Base-by-base conservation (phyloP, 2,113 vertebrate species). In the Sceloporus tristichus region DNA sequence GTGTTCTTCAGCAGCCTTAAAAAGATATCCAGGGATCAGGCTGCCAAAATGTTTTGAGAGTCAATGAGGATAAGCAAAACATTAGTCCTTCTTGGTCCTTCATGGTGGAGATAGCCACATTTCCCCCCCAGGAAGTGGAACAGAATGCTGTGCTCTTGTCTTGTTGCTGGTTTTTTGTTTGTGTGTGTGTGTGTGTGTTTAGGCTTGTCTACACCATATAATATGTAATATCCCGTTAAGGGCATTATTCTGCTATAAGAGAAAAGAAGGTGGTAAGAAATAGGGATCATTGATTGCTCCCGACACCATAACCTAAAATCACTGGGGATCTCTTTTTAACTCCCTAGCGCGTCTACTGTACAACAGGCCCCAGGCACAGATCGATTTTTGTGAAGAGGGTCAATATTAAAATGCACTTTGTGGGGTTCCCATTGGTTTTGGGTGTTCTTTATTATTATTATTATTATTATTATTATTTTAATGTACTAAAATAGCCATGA, bases 21-120 rank as follows among this genome's bases (percentile, higher is more conserved):
- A 56, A 0, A 42, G 56, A 6, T 1, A 34, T 6, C 0, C 0
- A 0, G 74, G 34, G 0, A 0, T 7, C 1, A 13, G 76, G 54
- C 3, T 38, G 40, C 25, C 29, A 18, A 54, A 73, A 34, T 0
- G 0, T 29, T 54, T 4, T 38, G 79, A 62, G 73, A 75, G 71
- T 2, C 65, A 66, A 77, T 1, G 56, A 0, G 16, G 3, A 42
- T 0, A 16, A 38, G 23, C 27, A 48, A n/a, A 38, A 74, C 21
- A 6, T 0, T 0, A 62, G 59, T 62, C 59, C 16, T 0, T 65
- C 0, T 34, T 14, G 42, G 29, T 82, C 8, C 54, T 29, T 54
- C 2, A 48, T 1, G 56, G 81, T 25, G 29, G n/a, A 29, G 13
- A 54, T 5, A 0, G 1, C 77, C 66, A 23, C 29, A 19, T 8